A percentile compares a stretch with the other conserved stretches of the same genome.
phyloP scores from a whole-genome alignment of 2,113 vertebrate genomes.

The Zonotrichia leucophrys region DNA sequence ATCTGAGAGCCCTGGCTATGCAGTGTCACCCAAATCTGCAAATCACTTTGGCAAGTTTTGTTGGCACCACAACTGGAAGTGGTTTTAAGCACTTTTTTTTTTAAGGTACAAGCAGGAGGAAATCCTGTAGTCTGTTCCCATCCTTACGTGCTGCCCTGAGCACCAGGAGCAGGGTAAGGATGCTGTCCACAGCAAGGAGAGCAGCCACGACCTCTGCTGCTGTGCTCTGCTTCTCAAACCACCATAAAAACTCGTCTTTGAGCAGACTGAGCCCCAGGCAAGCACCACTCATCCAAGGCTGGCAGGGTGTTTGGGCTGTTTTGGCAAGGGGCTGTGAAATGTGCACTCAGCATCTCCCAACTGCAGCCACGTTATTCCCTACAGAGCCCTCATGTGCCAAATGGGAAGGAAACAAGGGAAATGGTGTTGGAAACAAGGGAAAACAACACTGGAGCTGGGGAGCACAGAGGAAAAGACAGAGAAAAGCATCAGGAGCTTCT shows the following conservation, averaged over 20 bases:
- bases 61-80: not conserved
- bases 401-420: not conserved
- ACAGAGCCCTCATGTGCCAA: fast-evolving
- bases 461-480: not conserved
- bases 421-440: not conserved
- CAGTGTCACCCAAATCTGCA: not conserved
- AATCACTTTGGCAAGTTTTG: not conserved
- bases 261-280: not conserved
- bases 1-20: not conserved
- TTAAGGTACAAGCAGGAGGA: not conserved
- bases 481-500: not conserved
- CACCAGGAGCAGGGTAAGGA: not conserved
- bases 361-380: not conserved
- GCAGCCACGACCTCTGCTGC: not conserved
- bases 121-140: not conserved
- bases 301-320: not conserved
- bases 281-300: not conserved
- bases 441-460: not conserved
- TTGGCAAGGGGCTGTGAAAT: fast-evolving
- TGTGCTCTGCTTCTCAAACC: not conserved
- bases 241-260: not conserved
- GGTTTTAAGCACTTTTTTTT: not conserved
- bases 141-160: not conserved
- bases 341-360: not conserved
- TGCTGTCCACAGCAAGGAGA: not conserved